Evolutionary conservation across 2,888 invertebrate species (phyloP).

Genomic region (Drosophila engyochracea): DNA sequence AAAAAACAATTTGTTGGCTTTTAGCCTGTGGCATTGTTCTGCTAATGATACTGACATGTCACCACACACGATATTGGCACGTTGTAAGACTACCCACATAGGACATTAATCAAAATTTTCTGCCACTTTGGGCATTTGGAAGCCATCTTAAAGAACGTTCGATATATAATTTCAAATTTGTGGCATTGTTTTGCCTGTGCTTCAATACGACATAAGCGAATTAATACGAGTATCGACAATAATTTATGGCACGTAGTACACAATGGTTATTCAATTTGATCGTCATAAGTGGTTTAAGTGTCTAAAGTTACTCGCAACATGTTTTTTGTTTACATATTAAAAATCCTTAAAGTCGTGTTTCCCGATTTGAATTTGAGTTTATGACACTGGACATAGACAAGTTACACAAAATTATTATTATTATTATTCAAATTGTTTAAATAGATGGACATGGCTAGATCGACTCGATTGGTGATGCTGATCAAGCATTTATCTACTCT

Average conservation of each 20-base stretch:
- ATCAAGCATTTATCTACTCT: neutral
- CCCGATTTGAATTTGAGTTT: neutral
- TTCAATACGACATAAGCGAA: slow-evolving; percentile 8
- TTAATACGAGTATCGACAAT: neutral
- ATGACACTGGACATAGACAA: neutral
- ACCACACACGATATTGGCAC: slow-evolving; percentile 13
- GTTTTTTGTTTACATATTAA: neutral
- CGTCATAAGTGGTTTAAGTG: neutral
- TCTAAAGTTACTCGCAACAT: neutral
- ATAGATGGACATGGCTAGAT: neutral
- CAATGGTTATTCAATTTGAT: neutral
- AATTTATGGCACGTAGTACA: neutral
- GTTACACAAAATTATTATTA: neutral
- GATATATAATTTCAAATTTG: slow-evolving; percentile 48
- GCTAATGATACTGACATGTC: slow-evolving; percentile 27
- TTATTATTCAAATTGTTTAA: neutral
- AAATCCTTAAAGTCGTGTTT: neutral
- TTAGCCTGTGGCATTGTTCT: slow-evolving; percentile 17
- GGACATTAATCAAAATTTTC: slow-evolving; percentile 56
- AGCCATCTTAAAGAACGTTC: slow-evolving; percentile 9
- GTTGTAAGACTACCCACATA: neutral
- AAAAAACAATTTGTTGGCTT: slow-evolving; percentile 8
- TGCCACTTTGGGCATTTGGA: slow-evolving; percentile 16
- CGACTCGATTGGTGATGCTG: neutral
- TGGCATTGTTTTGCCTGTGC: slow-evolving; percentile 9